phyloP scores from a whole-genome alignment of 1,140 invertebrate species.

The Pygmarrhopalites habei region DNA sequence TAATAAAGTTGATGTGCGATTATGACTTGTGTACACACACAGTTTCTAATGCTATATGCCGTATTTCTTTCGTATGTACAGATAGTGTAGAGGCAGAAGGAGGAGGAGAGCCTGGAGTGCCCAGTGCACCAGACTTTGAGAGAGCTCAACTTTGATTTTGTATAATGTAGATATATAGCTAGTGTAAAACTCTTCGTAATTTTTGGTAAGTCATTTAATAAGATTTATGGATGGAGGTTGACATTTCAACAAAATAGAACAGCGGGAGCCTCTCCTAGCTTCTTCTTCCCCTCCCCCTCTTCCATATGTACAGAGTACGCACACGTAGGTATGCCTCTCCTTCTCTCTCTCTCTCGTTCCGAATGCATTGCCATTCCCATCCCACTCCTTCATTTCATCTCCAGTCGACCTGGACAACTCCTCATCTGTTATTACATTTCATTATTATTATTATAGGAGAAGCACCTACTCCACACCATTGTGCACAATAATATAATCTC shows the following conservation, averaged over 20 bases:
- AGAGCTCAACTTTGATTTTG: too few relatives aligned
- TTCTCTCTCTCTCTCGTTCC: neutral
- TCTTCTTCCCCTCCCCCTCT: neutral
- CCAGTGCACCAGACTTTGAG: too few relatives aligned
- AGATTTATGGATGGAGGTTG: slow-evolving; percentile 40
- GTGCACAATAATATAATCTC: too few relatives aligned
- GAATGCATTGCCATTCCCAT: slow-evolving; percentile 6
- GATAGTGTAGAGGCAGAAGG: too few relatives aligned
- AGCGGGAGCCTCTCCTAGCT: slow-evolving; percentile 35
- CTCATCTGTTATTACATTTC: neutral
- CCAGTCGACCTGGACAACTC: neutral
- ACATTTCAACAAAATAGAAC: slow-evolving; percentile 41
- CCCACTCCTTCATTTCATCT: neutral
- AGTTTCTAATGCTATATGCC: too few relatives aligned
- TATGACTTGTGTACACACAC: too few relatives aligned
- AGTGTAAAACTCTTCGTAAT: slow-evolving; percentile 35
- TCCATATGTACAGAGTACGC: neutral
- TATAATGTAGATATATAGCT: too few relatives aligned
- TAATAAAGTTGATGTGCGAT: too few relatives aligned
- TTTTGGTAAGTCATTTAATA: slow-evolving; percentile 41
- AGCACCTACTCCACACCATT: too few relatives aligned
- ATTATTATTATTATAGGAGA: too few relatives aligned
- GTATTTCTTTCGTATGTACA: too few relatives aligned
- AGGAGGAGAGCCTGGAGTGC: too few relatives aligned
- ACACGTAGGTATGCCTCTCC: neutral